These are phyloP conservation scores for Drosophila putrida DNA, from an alignment of 2,888 invertebrate species.

Conservation along the genomic window DNA sequence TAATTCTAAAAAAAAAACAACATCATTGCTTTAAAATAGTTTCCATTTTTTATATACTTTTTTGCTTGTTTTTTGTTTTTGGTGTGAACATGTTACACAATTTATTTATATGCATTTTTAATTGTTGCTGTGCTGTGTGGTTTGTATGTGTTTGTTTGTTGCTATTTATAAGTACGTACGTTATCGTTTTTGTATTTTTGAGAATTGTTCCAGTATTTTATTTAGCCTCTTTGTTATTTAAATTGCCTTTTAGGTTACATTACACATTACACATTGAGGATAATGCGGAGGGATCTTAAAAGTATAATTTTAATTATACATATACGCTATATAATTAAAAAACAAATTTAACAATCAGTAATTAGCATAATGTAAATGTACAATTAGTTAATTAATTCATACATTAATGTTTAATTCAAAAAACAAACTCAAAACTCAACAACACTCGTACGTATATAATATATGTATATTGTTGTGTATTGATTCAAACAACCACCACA, in stretches of 20 bases:
- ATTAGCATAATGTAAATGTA: constrained; percentile 23
- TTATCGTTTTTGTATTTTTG: constrained; percentile 4
- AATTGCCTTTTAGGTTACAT: constrained; percentile 53
- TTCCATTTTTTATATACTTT: constrained; percentile 27
- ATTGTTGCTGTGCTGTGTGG: constrained; percentile 31
- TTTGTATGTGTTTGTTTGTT: constrained; percentile 13
- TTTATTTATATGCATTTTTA: constrained; percentile 29
- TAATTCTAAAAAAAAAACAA: constrained; percentile 64
- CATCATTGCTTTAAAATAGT: constrained; percentile 74
- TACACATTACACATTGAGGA: constrained; percentile 39
- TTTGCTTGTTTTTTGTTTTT: constrained; percentile 17
- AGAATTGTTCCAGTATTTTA: constrained; percentile 19
- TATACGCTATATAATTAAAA: constrained; percentile 38
- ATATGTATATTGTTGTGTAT: constrained; percentile 20
- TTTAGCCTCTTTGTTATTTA: constrained; percentile 54
- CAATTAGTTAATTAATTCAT: constrained; percentile 37
- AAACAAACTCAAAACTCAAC: constrained; percentile 42
- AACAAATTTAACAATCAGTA: constrained; percentile 58
- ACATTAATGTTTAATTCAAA: constrained; percentile 26
- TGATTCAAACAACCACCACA: background rate
- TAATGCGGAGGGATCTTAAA: constrained; percentile 60
- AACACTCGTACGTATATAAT: constrained; percentile 27
- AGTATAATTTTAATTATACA: constrained; percentile 39
- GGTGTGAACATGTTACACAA: constrained; percentile 19
- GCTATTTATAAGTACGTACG: constrained; percentile 29